Evolutionary conservation across 2,888 invertebrate species (phyloP).

Genomic region (Camptogramma bilineatum): DNA sequence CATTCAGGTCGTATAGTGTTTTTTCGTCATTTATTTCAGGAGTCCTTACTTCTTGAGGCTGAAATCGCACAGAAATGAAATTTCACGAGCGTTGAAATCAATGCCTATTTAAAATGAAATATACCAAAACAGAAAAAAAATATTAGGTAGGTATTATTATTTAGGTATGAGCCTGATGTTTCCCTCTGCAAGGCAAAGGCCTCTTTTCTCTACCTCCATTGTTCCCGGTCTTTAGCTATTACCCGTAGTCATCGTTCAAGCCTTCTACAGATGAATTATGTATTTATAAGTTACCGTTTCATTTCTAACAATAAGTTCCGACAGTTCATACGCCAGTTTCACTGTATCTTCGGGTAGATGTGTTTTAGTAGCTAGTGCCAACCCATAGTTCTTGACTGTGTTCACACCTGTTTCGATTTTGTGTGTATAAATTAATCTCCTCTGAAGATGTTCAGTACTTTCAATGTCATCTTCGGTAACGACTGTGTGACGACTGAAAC

Average conservation of each 20-base stretch:
- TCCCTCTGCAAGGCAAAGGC: too few species aligned
- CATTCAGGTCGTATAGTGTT: slow-evolving; percentile 67
- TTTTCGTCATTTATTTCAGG: slow-evolving; percentile 57
- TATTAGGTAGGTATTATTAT: too few species aligned
- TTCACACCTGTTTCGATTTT: slow-evolving; percentile 83
- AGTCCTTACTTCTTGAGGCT: slow-evolving; percentile 62
- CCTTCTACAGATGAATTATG: too few species aligned
- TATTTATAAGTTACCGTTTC: slow-evolving; percentile 63
- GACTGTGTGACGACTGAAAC: slow-evolving; percentile 68
- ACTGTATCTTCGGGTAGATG: slow-evolving; percentile 86
- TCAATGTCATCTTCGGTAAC: slow-evolving; percentile 66
- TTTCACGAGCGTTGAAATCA: not conserved
- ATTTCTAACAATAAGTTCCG: slow-evolving; percentile 66
- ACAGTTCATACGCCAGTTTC: slow-evolving; percentile 79
- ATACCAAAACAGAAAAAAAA: too few species aligned
- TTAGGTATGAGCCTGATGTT: too few species aligned
- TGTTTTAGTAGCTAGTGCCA: slow-evolving; percentile 86
- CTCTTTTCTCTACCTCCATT: too few species aligned
- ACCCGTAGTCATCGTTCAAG: too few species aligned
- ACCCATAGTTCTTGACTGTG: slow-evolving; percentile 85
- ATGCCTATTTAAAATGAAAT: too few species aligned
- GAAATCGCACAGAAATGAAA: slow-evolving; percentile 36
- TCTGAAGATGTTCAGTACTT: slow-evolving; percentile 52
- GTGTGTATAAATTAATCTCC: slow-evolving; percentile 87
- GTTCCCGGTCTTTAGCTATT: too few species aligned